Conservation (phyloP, 2,113 vertebrate genomes). For the Apodemus speciosus region DNA sequence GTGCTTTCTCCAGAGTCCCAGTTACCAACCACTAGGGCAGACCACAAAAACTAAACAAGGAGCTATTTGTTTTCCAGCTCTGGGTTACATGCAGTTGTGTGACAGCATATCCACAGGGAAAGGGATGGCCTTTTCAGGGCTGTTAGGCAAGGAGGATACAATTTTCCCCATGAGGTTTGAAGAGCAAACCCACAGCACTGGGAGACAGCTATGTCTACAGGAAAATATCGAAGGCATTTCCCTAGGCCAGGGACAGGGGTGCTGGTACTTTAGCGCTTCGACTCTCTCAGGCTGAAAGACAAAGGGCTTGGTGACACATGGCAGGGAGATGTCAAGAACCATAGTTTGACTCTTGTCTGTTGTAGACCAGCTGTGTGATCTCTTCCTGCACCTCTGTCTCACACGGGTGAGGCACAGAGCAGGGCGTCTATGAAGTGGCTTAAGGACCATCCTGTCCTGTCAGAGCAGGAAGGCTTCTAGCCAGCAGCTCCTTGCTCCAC, state of each 20-base stretch:
- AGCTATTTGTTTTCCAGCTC: not conserved
- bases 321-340: not conserved
- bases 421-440: not conserved
- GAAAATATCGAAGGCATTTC: not conserved
- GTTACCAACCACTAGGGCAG: not conserved
- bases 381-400: not conserved
- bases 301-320: not conserved
- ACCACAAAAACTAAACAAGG: not conserved
- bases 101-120: not conserved
- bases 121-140: not conserved
- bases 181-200: not conserved
- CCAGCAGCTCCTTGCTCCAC: not conserved
- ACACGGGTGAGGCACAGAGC: not conserved
- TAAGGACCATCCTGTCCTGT: not conserved
- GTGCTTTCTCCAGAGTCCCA: not conserved
- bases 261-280: not conserved
- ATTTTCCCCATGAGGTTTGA: not conserved
- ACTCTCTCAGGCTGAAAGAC: not conserved
- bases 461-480: not conserved
- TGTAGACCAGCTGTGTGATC: not conserved
- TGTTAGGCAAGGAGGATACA: not conserved
- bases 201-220: not conserved
- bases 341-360: not conserved
- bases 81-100: not conserved
- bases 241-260: not conserved